Evolutionary conservation across 2,888 invertebrate genomes (phyloP).

Genomic region (Nycteola revayana): DNA sequence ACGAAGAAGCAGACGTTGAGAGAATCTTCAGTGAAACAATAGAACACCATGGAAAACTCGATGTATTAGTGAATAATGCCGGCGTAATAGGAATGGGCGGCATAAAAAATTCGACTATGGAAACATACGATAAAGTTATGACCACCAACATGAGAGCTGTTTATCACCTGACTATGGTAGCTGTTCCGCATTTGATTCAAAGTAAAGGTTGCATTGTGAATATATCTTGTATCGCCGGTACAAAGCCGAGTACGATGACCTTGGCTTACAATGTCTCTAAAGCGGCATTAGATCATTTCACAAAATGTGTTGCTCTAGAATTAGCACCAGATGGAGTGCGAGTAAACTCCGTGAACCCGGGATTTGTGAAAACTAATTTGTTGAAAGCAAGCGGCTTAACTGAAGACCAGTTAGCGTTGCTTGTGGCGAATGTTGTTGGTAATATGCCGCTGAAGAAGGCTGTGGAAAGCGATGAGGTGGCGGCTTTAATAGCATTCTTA

Average conservation of each 20-base stretch:
- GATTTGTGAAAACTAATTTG: conserved; percentile 93
- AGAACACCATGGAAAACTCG: conserved; percentile 85
- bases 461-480: conserved; percentile 92
- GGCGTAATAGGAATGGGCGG: conserved; percentile 89
- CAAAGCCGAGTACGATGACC: conserved; percentile 85
- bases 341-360: conserved; percentile 96
- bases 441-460: conserved; percentile 94
- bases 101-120: conserved; percentile 90
- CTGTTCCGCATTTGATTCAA: conserved; percentile 90
- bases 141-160: conserved; percentile 91
- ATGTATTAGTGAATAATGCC: conserved; percentile 93
- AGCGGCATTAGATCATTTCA: conserved; percentile 96
- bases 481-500: conserved; percentile 92
- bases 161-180: conserved; percentile 91
- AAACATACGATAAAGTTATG: conserved; percentile 93
- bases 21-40: conserved; percentile 86
- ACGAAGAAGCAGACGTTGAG: conserved; percentile 85
- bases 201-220: conserved; percentile 94
- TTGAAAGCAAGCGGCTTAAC: conserved; percentile 84
- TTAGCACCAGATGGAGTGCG: conserved; percentile 90
- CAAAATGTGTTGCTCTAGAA: conserved; percentile 93
- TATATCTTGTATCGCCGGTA: conserved; percentile 93
- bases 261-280: conserved; percentile 96
- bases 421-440: conserved; percentile 81
- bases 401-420: conserved; percentile 88